Percentiles rank a stretch among this genome's conserved stretches.
Conservation (phyloP, 2,113 vertebrate genomes). For the Rhodinocichla rosea region DNA sequence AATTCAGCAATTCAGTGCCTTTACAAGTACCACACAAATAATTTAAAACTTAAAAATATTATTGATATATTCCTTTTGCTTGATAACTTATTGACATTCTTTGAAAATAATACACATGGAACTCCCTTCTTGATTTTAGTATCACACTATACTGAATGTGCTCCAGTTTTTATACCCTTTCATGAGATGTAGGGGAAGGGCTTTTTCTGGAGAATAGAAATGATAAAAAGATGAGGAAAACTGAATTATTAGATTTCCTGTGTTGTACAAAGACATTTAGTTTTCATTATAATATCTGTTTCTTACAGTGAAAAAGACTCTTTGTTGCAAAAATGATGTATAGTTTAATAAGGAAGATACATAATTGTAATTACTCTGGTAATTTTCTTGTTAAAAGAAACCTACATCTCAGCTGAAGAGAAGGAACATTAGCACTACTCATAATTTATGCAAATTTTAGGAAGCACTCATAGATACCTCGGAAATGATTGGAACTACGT, state of each 20-base stretch:
- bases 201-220: neutral
- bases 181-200: neutral
- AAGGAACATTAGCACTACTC: slow-evolving; percentile 21
- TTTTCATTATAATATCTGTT: slow-evolving; percentile 31
- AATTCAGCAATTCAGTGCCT: neutral
- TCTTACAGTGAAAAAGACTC: neutral
- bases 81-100: neutral
- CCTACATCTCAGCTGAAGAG: neutral
- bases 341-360: slow-evolving; percentile 49
- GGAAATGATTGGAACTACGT: slow-evolving; percentile 2
- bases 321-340: slow-evolving; percentile 45
- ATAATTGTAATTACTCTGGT: slow-evolving; percentile 47
- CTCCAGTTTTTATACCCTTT: neutral
- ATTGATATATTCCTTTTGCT: neutral
- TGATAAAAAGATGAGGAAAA: slow-evolving; percentile 22
- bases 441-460: slow-evolving; percentile 44
- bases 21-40: neutral
- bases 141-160: neutral
- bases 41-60: neutral
- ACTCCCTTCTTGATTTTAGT: neutral
- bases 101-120: neutral
- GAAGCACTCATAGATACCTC: slow-evolving; percentile 3
- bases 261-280: slow-evolving; percentile 16
- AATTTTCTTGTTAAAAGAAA: slow-evolving; percentile 54
- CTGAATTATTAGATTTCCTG: slow-evolving; percentile 37